Base-by-base conservation (phyloP, 2,113 vertebrate genomes). In the Mystacornis crossleyi region DNA sequence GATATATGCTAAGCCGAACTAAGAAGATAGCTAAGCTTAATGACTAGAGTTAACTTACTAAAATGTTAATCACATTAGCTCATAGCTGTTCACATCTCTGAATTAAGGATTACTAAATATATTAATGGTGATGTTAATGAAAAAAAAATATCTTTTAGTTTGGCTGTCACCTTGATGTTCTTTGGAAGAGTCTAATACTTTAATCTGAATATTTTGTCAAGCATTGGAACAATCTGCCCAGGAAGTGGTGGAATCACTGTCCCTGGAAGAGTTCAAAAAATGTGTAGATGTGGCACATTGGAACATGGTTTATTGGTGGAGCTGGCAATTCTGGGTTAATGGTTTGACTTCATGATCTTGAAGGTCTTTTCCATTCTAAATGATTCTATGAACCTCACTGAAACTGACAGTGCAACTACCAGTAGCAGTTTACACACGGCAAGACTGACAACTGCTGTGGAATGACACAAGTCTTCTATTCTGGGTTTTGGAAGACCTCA, bases 401-500 rank as follows among this genome's bases (percentile, higher is more conserved):
- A 74, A 86, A 78, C 33, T 87, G 54, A 66, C 33, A 94, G 57
- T 18, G 43, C 84, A 78, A 43, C 74, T 93, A 84, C 7, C 31
- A 95, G 48, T 33, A 57, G 36, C 70, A 81, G 36, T 66, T 96
- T 47, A 90, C 16, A 79, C 33, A 80, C 29, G 89, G 78, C 34
- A 96, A 88, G 70, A 48, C 74, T 71, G 90, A 62, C 60, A 96
- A 87, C 29, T 48, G 38, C 53, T 88, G 51, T 18, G 73, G 48
- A 96, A 97, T 66, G 34, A 86, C 53, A 77, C 19, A 36, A 90
- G 14, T 89, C 69, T 95, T 87, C 62, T 70, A 20, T 19, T 94
- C 64, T 89, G 29, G 86, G 34, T 86, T 95, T 51, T 70, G 11
- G 71, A 87, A 96, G 43, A 93, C 36, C 23, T 87, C 70, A 57